These are phyloP conservation scores for Melanocharis versteri DNA, from an alignment of 2,113 vertebrate species.

Conservation along the genomic window DNA sequence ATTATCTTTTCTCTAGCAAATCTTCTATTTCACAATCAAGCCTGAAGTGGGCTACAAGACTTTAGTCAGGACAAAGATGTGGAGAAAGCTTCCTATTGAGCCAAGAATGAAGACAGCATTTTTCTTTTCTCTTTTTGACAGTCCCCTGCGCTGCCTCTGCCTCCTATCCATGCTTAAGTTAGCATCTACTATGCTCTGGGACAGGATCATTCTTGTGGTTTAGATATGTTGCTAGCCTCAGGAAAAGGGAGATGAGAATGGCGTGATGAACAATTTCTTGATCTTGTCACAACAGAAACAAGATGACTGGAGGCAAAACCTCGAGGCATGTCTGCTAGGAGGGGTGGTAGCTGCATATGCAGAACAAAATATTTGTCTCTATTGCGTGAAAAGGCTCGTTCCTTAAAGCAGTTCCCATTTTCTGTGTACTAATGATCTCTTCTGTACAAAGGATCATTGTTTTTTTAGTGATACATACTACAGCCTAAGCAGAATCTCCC, in stretches of 20 bases:
- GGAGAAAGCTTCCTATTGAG: not conserved
- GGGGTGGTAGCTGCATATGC: not conserved
- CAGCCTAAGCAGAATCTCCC: not conserved
- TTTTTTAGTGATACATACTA: not conserved
- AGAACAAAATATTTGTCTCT: not conserved
- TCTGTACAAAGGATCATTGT: not conserved
- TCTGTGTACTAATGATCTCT: not conserved
- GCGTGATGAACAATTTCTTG: not conserved
- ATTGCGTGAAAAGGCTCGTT: not conserved
- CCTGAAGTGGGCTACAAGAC: not conserved
- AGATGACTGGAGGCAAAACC: not conserved
- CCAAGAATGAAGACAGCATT: not conserved
- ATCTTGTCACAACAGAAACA: not conserved
- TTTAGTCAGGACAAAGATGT: not conserved
- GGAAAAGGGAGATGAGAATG: not conserved
- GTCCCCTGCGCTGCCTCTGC: not conserved
- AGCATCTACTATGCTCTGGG: not conserved
- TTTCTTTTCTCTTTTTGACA: not conserved
- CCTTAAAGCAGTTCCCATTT: not conserved
- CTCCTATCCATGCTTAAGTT: not conserved
- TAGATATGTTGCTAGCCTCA: not conserved
- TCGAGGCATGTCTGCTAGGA: not conserved
- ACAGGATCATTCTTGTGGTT: not conserved
- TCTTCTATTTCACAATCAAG: not conserved
- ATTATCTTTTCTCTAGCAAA: not conserved